Conservation (phyloP, 2,888 invertebrate species). For the Mythimna vitellina region DNA sequence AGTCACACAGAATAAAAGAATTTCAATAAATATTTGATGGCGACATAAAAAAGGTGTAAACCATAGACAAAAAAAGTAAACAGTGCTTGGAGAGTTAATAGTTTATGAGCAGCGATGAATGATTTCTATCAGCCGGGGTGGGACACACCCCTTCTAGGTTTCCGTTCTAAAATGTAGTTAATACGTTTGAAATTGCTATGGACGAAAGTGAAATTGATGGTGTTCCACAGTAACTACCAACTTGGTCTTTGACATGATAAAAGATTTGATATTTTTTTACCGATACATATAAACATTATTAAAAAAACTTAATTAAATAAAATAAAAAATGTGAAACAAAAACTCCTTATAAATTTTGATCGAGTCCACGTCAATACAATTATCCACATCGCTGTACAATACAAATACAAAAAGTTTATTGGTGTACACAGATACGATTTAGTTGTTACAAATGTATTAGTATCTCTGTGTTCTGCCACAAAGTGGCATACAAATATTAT, state of each 20-base stretch:
- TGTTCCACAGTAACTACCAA: background rate
- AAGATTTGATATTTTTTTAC: background rate
- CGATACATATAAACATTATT: too few relatives aligned
- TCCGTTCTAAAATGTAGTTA: conserved; percentile 7
- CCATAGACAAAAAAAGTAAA: conserved; percentile 38
- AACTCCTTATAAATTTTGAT: too few relatives aligned
- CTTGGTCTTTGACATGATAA: background rate
- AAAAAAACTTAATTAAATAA: too few relatives aligned
- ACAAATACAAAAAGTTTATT: too few relatives aligned
- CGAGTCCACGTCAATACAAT: too few relatives aligned
- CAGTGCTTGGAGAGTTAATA: conserved; percentile 47
- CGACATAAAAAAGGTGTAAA: conserved; percentile 41
- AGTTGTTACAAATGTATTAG: too few relatives aligned
- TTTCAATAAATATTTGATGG: conserved; percentile 36
- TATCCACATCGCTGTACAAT: too few relatives aligned
- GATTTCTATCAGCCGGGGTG: conserved; percentile 44
- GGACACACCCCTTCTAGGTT: conserved; percentile 20
- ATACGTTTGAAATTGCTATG: conserved; percentile 17
- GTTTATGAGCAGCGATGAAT: conserved; percentile 45
- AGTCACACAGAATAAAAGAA: conserved; percentile 13
- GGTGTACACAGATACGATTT: too few relatives aligned
- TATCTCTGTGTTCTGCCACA: too few relatives aligned
- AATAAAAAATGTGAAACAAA: too few relatives aligned
- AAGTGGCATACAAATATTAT: too few relatives aligned
- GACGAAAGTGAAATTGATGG: background rate